These are phyloP conservation scores for Limnephilus lunatus DNA, from an alignment of 2,888 invertebrate genomes.

Conservation along the genomic window DNA sequence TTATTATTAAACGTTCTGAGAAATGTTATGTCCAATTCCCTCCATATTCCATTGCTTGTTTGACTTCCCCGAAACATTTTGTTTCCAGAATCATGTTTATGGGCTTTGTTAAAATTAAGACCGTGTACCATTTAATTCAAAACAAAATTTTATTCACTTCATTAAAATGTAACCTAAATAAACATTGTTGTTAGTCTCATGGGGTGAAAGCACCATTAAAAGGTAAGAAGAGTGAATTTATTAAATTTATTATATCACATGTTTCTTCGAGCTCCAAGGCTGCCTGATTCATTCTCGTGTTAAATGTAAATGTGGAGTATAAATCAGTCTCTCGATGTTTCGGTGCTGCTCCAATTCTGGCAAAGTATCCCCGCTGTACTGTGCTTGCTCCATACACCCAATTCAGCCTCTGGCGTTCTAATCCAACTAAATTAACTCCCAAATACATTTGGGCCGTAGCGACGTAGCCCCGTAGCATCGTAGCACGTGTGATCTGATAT, in stretches of 20 bases:
- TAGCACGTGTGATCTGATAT: not conserved
- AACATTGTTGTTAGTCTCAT: constrained; percentile 39
- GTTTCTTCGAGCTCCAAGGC: constrained; percentile 18
- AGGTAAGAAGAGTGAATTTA: constrained; percentile 17
- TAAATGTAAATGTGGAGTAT: constrained; percentile 40
- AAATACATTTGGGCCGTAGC: not conserved
- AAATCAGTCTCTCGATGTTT: constrained; percentile 30
- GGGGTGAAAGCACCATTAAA: constrained; percentile 36
- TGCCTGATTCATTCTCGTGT: constrained; percentile 35
- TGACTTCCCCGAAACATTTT: not conserved
- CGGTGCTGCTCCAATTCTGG: not conserved
- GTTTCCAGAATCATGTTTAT: constrained; percentile 19
- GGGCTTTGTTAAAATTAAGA: constrained; percentile 21
- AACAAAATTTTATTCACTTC: constrained; percentile 32
- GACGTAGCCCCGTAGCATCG: too few species aligned
- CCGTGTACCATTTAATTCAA: constrained; percentile 14
- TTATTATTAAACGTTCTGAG: not conserved
- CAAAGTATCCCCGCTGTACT: not conserved
- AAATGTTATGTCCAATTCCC: not conserved
- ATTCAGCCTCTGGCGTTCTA: not conserved
- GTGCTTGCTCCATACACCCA: not conserved
- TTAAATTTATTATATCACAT: constrained; percentile 40
- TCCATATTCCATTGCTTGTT: not conserved
- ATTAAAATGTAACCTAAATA: constrained; percentile 40
- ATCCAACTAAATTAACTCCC: not conserved